Percentiles rank a stretch among this genome's conserved stretches.
Conservation (phyloP, 1,140 invertebrate species). For the Apolygus lucorum region DNA sequence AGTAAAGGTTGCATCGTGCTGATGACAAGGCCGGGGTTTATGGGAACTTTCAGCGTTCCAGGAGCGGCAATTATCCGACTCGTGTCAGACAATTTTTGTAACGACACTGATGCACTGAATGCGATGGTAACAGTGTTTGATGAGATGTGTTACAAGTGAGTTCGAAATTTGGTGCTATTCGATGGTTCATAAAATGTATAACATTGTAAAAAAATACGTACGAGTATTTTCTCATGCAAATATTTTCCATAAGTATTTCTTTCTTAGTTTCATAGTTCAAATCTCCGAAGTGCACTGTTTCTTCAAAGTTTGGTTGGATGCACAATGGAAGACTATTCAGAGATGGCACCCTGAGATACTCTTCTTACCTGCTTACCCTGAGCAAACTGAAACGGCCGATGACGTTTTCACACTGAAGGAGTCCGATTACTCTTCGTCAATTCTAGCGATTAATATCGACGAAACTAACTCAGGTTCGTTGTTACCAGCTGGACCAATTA, state of each 20-base stretch:
- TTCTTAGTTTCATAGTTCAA: conserved; percentile 12
- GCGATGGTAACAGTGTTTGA: background rate
- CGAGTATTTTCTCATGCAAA: too few species aligned
- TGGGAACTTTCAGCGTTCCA: background rate
- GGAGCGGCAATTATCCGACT: background rate
- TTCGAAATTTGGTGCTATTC: background rate
- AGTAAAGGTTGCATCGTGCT: background rate
- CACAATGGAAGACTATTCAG: background rate
- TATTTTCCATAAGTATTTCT: too few species aligned
- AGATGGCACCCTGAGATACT: background rate
- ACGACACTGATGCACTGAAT: background rate
- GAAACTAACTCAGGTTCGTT: too few species aligned
- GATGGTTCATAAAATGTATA: too few species aligned
- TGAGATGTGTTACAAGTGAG: background rate
- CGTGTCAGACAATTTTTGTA: background rate
- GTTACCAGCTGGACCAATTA: too few species aligned
- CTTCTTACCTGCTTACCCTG: background rate
- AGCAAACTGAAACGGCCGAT: background rate
- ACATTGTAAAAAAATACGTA: too few species aligned
- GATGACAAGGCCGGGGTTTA: background rate
- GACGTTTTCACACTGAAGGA: background rate
- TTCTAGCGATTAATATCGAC: background rate
- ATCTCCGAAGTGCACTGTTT: conserved; percentile 2
- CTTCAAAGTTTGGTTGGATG: conserved; percentile 7
- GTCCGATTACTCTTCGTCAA: background rate